A percentile compares a stretch with the other conserved stretches of the same genome.
These are phyloP conservation scores for Mechanitis mazaeus DNA, from an alignment of 2,888 invertebrate genomes.

Conservation along the genomic window DNA sequence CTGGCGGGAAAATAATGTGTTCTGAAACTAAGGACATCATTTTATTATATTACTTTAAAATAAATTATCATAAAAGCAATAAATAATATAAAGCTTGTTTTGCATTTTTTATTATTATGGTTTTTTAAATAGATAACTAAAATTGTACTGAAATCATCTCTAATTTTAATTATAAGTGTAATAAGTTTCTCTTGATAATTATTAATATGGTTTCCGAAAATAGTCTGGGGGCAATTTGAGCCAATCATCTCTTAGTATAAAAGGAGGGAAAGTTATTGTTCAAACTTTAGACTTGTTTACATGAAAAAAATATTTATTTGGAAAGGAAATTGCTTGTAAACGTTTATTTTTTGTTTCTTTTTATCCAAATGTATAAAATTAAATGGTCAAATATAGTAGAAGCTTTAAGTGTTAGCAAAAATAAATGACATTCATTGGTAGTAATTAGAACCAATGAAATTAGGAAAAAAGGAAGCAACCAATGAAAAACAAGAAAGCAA, in stretches of 20 bases:
- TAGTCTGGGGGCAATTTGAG: background rate
- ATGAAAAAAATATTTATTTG: too few species aligned
- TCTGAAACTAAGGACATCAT: constrained; percentile 16
- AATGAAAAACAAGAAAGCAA: too few species aligned
- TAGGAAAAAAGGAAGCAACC: too few species aligned
- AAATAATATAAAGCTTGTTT: background rate
- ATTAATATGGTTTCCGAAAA: constrained; percentile 10
- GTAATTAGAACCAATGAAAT: too few species aligned
- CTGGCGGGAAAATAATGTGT: constrained; percentile 28
- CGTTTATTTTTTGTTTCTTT: too few species aligned
- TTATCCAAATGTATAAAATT: too few species aligned
- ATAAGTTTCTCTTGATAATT: background rate
- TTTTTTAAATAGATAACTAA: background rate
- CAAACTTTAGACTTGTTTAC: background rate
- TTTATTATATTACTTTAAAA: background rate
- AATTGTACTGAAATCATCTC: background rate
- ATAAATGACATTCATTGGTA: too few species aligned
- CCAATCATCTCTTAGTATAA: constrained; percentile 11
- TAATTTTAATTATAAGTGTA: background rate
- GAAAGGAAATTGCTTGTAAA: too few species aligned
- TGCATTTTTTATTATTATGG: too few species aligned
- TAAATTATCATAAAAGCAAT: background rate
- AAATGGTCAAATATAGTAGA: too few species aligned
- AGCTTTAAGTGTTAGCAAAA: too few species aligned
- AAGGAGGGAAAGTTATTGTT: constrained; percentile 13